Percentiles rank a stretch among this genome's conserved stretches.
Evolutionary conservation across 2,888 invertebrate species (phyloP).

Genomic region (Achlya flavicornis): DNA sequence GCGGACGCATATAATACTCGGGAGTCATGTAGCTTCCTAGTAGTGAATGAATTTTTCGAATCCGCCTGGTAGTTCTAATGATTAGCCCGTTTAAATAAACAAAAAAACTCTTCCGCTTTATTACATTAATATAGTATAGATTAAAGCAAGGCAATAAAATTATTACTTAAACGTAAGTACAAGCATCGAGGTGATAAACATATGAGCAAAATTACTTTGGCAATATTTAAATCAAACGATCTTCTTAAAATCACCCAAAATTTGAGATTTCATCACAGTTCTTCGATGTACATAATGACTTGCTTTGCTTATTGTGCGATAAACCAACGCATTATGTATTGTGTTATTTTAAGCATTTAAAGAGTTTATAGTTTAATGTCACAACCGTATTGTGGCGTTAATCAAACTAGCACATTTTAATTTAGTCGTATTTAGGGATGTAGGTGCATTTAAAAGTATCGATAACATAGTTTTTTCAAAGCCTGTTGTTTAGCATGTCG

Average conservation of each 20-base stretch:
- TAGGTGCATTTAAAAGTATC: background rate
- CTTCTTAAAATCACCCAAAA: slow-evolving; percentile 7
- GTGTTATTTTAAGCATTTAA: slow-evolving; percentile 10
- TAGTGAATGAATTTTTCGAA: no score
- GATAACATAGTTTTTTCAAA: background rate
- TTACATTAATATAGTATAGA: no score
- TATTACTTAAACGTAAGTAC: background rate
- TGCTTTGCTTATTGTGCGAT: slow-evolving; percentile 5
- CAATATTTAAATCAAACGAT: background rate
- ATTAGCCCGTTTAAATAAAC: no score
- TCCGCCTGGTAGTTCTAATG: no score
- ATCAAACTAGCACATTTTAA: slow-evolving; percentile 19
- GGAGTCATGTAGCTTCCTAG: no score
- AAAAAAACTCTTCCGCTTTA: no score
- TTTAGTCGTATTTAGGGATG: slow-evolving; percentile 12
- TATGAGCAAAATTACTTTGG: background rate
- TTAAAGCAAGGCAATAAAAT: no score
- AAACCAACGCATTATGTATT: slow-evolving; percentile 9
- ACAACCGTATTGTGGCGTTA: slow-evolving; percentile 9
- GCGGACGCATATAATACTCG: no score
- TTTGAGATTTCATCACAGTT: slow-evolving; percentile 8
- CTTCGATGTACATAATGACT: slow-evolving; percentile 9
- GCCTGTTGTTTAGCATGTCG: no score
- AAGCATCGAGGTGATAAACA: background rate
- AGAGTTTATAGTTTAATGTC: slow-evolving; percentile 10